These are phyloP conservation scores for Albula glossodonta DNA, from an alignment of 2,113 vertebrate species.

Conservation along the genomic window DNA sequence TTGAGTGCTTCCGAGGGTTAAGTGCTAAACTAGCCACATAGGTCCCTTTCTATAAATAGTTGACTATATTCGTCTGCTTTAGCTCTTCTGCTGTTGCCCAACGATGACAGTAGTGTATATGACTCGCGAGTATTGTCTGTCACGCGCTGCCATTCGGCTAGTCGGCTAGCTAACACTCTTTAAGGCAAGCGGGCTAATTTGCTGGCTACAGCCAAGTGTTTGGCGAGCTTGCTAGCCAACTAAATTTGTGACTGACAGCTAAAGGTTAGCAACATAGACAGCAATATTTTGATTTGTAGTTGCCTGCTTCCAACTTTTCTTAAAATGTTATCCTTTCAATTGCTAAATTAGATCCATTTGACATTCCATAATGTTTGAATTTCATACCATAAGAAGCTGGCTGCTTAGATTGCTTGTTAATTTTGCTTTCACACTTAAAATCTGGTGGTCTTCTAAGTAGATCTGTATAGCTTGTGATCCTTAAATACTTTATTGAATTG, in stretches of 20 bases:
- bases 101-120: neutral
- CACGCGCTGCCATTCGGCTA: neutral
- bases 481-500: neutral
- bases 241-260: neutral
- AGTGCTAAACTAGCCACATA: slow-evolving; percentile 2
- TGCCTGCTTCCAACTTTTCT: too few species aligned
- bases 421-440: neutral
- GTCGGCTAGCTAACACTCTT: neutral
- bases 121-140: neutral
- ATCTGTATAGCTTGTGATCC: neutral
- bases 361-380: neutral
- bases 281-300: too few species aligned
- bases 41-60: slow-evolving; percentile 24
- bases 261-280: neutral
- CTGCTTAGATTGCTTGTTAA: neutral
- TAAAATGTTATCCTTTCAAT: neutral
- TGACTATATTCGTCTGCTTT: neutral
- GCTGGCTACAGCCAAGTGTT: neutral
- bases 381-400: neutral
- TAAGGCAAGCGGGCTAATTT: neutral
- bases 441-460: neutral
- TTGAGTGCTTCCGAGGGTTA: neutral
- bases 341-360: neutral
- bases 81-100: neutral
- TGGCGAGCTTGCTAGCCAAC: neutral